Conservation (phyloP, 2,113 vertebrate genomes). For the Glareola pratincola region DNA sequence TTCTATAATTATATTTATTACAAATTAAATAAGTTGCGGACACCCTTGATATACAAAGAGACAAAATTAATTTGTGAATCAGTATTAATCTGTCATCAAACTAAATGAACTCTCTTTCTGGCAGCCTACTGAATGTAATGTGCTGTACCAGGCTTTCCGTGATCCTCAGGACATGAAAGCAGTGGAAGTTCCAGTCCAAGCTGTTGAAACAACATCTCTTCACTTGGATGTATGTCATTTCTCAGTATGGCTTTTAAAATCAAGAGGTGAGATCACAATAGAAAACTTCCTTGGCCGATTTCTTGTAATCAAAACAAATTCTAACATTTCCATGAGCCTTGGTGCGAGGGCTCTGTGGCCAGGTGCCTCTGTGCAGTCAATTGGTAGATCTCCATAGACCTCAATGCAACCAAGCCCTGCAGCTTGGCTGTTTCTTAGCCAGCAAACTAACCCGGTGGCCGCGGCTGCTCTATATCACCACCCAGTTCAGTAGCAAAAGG, state of each 20-base stretch:
- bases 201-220: background rate
- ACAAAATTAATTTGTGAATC: slow-evolving; percentile 85
- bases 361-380: background rate
- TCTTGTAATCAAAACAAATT: background rate
- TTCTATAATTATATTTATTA: slow-evolving; percentile 89
- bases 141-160: background rate
- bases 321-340: background rate
- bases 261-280: background rate
- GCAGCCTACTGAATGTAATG: slow-evolving; percentile 54
- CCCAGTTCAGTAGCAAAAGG: background rate
- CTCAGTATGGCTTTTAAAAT: background rate
- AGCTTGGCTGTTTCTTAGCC: background rate
- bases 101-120: slow-evolving; percentile 68
- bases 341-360: background rate
- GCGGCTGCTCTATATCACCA: rapidly evolving
- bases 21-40: slow-evolving; percentile 81
- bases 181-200: background rate
- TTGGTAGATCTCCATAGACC: background rate
- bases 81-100: slow-evolving; percentile 80
- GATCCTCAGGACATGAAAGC: background rate
- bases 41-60: slow-evolving; percentile 80
- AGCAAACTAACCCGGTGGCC: background rate
- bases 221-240: background rate
- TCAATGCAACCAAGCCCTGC: background rate
- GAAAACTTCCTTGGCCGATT: background rate